These are phyloP conservation scores for Phylloscopus trochiloides DNA, from an alignment of 2,113 vertebrate genomes.

Conservation along the genomic window DNA sequence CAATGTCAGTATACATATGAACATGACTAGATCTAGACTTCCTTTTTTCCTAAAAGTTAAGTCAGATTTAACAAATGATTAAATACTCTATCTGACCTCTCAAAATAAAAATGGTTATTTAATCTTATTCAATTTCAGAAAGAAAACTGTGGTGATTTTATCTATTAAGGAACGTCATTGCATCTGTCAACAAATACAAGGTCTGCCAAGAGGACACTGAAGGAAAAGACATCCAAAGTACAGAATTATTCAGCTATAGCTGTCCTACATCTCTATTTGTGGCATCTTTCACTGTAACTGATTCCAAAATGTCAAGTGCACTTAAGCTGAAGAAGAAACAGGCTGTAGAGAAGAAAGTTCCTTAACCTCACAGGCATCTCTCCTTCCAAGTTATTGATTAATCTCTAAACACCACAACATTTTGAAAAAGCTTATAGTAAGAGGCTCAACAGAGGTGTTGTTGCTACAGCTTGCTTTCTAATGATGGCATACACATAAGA, in stretches of 20 bases:
- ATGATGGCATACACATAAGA: not conserved
- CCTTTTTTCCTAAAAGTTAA: not conserved
- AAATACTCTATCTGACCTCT: not conserved
- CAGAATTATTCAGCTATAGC: not conserved
- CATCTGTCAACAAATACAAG: not conserved
- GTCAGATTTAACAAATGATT: not conserved
- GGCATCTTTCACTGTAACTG: not conserved
- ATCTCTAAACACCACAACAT: not conserved
- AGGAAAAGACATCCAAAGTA: not conserved
- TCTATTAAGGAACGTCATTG: not conserved
- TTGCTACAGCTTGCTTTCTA: not conserved
- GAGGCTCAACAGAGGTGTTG: not conserved
- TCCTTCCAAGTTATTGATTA: not conserved
- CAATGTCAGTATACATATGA: not conserved
- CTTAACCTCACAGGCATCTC: not conserved
- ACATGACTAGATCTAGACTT: not conserved
- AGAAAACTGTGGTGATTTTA: not conserved
- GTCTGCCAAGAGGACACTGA: not conserved
- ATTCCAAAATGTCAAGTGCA: not conserved
- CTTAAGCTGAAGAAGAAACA: not conserved
- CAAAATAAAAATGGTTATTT: not conserved
- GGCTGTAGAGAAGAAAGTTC: not conserved
- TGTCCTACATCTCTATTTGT: not conserved
- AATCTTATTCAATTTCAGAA: not conserved
- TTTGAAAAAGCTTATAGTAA: not conserved